phyloP scores from a whole-genome alignment of 2,888 invertebrate genomes.

The Trachelus iudaicus region DNA sequence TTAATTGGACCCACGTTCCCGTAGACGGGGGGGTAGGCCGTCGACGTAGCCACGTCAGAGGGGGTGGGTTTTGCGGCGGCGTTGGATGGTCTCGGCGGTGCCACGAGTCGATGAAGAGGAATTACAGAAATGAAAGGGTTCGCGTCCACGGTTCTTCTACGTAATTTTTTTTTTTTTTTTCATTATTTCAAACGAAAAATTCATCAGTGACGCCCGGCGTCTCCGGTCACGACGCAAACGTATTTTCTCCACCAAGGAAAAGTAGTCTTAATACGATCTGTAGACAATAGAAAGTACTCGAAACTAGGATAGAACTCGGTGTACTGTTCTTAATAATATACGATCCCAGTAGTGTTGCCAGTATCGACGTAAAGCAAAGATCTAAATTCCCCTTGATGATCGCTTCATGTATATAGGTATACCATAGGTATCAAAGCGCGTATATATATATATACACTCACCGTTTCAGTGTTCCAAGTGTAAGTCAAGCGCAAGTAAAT shows the following conservation, averaged over 20 bases:
- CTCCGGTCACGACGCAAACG: neutral
- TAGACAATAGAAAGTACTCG: constrained; percentile 57
- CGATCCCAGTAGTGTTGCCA: neutral
- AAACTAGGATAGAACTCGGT: constrained; percentile 48
- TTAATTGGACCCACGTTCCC: neutral
- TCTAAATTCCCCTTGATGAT: neutral
- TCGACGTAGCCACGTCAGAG: neutral
- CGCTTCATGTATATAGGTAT: neutral
- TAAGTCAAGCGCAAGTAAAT: neutral
- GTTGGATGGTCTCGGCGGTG: neutral
- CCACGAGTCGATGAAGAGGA: neutral
- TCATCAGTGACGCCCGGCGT: neutral
- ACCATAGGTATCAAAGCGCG: neutral
- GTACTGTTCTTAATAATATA: neutral
- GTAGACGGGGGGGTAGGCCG: neutral
- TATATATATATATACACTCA: neutral
- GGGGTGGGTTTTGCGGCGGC: neutral
- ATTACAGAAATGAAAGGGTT: neutral
- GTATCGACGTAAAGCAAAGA: neutral
- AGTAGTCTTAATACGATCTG: constrained; percentile 49
- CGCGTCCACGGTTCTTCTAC: neutral
- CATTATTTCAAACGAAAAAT: neutral
- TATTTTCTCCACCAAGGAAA: constrained; percentile 26
- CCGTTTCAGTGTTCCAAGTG: neutral
- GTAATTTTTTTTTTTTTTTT: neutral